These are phyloP conservation scores for Crambe crambe DNA, from an alignment of 37 sponge, comb jelly and placozoan genomes.

Conservation along the genomic window DNA sequence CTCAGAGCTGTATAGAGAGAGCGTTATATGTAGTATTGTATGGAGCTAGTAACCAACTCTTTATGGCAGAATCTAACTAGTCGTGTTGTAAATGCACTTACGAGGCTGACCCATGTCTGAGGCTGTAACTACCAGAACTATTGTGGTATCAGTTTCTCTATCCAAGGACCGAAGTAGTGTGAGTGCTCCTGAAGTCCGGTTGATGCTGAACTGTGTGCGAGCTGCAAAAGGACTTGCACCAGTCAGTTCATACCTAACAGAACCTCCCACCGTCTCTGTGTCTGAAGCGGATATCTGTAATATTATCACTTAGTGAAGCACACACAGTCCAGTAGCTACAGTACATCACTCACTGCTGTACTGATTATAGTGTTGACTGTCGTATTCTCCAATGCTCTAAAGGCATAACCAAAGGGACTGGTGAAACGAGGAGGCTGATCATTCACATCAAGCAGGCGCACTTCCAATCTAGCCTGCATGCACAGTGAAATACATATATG, in stretches of 20 bases:
- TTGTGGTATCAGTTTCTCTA: constrained; percentile 8
- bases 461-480: neutral
- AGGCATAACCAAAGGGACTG: constrained; percentile 23
- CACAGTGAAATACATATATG: neutral
- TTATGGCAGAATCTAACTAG: neutral
- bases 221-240: constrained; percentile 7
- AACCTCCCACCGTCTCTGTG: constrained; percentile 28
- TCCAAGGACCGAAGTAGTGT: constrained; percentile 20
- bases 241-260: constrained; percentile 30
- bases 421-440: constrained; percentile 39
- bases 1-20: constrained; percentile 3
- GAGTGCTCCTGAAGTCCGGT: constrained; percentile 21
- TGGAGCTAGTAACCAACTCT: neutral
- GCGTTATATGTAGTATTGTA: neutral
- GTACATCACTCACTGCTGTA: neutral
- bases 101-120: constrained; percentile 21
- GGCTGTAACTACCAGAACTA: constrained; percentile 34
- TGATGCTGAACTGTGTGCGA: neutral
- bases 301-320: neutral
- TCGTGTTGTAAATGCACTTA: too few species aligned
- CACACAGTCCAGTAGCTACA: neutral
- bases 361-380: constrained; percentile 7
- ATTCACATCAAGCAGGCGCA: constrained; percentile 32
- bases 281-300: constrained; percentile 26
- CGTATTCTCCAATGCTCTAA: constrained; percentile 7